Conservation (phyloP, 2,888 invertebrate species). For the Atethmia centrago region DNA sequence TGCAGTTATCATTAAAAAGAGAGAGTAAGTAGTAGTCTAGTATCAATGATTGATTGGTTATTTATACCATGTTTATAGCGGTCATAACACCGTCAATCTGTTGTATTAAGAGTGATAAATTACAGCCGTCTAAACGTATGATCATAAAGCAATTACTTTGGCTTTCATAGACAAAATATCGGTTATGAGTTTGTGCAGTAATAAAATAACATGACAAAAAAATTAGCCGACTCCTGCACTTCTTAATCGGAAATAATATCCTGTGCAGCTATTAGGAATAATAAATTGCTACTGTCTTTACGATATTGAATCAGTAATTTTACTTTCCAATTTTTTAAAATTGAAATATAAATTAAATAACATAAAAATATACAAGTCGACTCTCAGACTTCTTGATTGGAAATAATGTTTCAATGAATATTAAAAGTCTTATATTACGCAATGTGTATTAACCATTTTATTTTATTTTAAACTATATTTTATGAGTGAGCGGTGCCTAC, state of each 20-base stretch:
- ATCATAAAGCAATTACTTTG: slow-evolving; percentile 35
- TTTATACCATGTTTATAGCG: slow-evolving; percentile 49
- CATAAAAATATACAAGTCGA: background rate
- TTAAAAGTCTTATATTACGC: slow-evolving; percentile 34
- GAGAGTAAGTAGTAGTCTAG: slow-evolving; percentile 52
- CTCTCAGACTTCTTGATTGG: slow-evolving; percentile 37
- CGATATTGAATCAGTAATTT: background rate
- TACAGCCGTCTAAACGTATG: slow-evolving; percentile 19
- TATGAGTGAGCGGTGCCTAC: slow-evolving; percentile 22
- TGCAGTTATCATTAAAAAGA: slow-evolving; percentile 54
- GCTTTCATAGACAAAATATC: slow-evolving; percentile 26
- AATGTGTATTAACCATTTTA: slow-evolving; percentile 38
- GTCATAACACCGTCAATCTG: slow-evolving; percentile 52
- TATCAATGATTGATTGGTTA: slow-evolving; percentile 52
- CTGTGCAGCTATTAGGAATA: background rate
- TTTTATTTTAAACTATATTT: slow-evolving; percentile 50
- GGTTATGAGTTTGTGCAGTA: slow-evolving; percentile 11
- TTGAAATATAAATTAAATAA: slow-evolving; percentile 2
- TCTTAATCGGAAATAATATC: slow-evolving; percentile 5
- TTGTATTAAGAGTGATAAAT: slow-evolving; percentile 54
- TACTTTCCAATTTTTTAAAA: slow-evolving; percentile 2
- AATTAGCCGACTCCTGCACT: slow-evolving; percentile 4
- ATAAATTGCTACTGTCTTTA: background rate
- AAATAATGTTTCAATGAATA: slow-evolving; percentile 48
- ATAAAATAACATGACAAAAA: slow-evolving; percentile 5